Evolutionary conservation across 2,113 vertebrate genomes (phyloP), one percentile per base, ranked within the genome.

Genomic region (Leuciscus idus): DNA sequence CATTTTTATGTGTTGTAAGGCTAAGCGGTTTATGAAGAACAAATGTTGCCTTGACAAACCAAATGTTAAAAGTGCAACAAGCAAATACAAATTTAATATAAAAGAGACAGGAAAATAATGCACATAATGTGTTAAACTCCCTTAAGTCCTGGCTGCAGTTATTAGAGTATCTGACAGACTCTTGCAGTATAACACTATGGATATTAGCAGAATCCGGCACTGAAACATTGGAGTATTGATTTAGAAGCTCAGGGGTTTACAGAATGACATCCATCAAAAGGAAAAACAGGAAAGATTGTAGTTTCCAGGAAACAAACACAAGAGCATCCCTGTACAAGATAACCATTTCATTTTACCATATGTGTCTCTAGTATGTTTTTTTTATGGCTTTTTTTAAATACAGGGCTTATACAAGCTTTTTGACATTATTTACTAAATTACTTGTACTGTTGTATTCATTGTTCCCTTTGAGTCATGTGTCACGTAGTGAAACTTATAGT

Each of bases 221-320:
- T 85, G 68, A 88, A 83, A 88, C 68, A 84, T 68, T 39, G 81
- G 68, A 61, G 39, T 81, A 88, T 88, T 86, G 88, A 90, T 88
- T 85, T 64, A 77, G 59, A 66, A 57, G 62, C 82, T 87, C 48
- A 13, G 7, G 70, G 33, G 28, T 90, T 83, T 84, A 79, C 21
- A 57, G 72, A 80, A 66, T 84, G 85, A 57, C 46, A 89, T 90
- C 88, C 39, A 87, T 89, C 87, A 90, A 46, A 59, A 84, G 23
- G 52, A 84, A 43, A 68, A 81, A 52, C 48, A n/a, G n/a, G 15
- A 43, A 46, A 23, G 50, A 46, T 50, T 48, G 9, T 50, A 28
- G 68, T 85, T 90, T 73, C 81, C 28, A 86, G 33, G 70, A 84
- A 87, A 85, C 23, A 50, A 84, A 48, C 66, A 55, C 8, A 83